phyloP scores from a whole-genome alignment of 2,113 vertebrate genomes.

The Anoplopoma fimbria region DNA sequence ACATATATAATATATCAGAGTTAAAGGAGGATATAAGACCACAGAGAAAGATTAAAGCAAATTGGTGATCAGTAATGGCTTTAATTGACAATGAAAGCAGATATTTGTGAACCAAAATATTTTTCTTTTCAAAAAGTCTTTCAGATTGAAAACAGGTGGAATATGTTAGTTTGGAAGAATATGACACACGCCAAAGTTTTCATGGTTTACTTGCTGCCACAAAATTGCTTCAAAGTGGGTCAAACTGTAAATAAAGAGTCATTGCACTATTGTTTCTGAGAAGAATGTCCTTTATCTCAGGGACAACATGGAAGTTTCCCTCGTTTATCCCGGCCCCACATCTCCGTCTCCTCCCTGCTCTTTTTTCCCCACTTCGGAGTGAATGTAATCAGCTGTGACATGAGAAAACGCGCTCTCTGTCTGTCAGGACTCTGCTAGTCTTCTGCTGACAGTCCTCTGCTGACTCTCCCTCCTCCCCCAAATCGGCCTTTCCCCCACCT shows the following conservation, averaged over 20 bases:
- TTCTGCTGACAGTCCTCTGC: conserved; percentile 70
- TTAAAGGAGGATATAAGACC: conserved; percentile 17
- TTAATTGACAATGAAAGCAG: conserved; percentile 22
- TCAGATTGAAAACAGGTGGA: conserved; percentile 18
- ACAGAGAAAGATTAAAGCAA: not conserved
- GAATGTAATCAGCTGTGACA: conserved; percentile 99
- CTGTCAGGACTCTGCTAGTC: conserved; percentile 75
- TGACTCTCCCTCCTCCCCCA: conserved; percentile 77
- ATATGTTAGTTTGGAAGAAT: conserved; percentile 9
- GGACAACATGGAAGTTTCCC: conserved; percentile 84
- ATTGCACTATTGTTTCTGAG: conserved; percentile 44
- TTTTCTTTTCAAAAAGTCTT: not conserved
- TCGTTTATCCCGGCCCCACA: conserved; percentile 74
- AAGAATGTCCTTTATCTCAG: conserved; percentile 83
- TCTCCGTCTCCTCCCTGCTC: conserved; percentile 60
- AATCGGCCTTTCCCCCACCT: conserved; percentile 84
- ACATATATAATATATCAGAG: conserved; percentile 35
- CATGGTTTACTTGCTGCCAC: conserved; percentile 4
- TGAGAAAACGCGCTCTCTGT: conserved; percentile 87
- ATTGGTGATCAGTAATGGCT: conserved; percentile 11
- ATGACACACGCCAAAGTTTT: not conserved
- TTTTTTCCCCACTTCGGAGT: conserved; percentile 73
- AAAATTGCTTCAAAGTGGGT: conserved; percentile 44
- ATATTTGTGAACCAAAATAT: not conserved
- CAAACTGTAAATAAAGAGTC: conserved; percentile 47